Evolutionary conservation across 2,797 vertebrate genomes (phyloP).

Genomic region (Menidia menidia): DNA sequence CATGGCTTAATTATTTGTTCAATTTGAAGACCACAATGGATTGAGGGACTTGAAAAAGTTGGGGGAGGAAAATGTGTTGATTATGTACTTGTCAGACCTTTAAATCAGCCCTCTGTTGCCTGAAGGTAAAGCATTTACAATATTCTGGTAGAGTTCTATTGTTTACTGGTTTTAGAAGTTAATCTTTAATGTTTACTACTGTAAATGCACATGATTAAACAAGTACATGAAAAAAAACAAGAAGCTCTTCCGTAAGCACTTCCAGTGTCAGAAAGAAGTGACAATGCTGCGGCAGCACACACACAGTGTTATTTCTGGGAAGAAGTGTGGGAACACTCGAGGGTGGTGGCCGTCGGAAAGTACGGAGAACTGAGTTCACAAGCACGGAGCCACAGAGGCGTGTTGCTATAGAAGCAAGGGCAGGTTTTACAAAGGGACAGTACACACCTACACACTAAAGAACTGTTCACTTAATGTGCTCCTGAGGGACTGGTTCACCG

Average conservation of each 20-base stretch:
- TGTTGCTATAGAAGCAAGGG: constrained; percentile 79
- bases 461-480: constrained; percentile 78
- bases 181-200: constrained; percentile 2
- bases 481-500: constrained; percentile 67
- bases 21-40: constrained; percentile 55
- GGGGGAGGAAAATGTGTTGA: constrained; percentile 16
- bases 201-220: constrained; percentile 20
- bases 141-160: constrained; percentile 32
- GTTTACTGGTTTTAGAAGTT: constrained; percentile 7
- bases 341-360: constrained; percentile 52
- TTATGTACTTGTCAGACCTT: constrained; percentile 60
- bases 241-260: constrained; percentile 21
- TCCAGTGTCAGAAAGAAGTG: constrained; percentile 38
- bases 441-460: constrained; percentile 79
- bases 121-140: constrained; percentile 53
- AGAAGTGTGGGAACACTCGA: constrained; percentile 68
- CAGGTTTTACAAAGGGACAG: constrained; percentile 79
- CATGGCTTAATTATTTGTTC: constrained; percentile 57
- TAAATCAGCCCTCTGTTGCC: constrained; percentile 57
- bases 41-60: constrained; percentile 31
- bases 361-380: constrained; percentile 55
- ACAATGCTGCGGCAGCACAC: constrained; percentile 26
- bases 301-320: constrained; percentile 49
- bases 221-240: constrained; percentile 14
- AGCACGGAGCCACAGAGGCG: constrained; percentile 62